Percentiles rank a stretch among this genome's conserved stretches.
These are phyloP conservation scores for Diplolepis rosae DNA, from an alignment of 2,888 invertebrate species.

Conservation along the genomic window DNA sequence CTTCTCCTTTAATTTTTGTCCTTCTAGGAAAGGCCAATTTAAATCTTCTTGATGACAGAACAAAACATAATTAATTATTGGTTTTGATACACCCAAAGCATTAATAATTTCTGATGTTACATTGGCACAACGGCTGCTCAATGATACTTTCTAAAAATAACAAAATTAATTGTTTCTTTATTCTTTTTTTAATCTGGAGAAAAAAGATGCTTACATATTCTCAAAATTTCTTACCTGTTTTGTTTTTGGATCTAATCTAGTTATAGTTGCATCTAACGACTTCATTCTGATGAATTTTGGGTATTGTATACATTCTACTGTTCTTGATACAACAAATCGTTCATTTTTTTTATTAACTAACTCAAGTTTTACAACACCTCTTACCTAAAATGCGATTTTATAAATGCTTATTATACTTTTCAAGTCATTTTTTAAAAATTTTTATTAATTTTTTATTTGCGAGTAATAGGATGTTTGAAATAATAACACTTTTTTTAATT, in stretches of 20 bases:
- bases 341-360: conserved; percentile 79
- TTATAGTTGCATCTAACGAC: conserved; percentile 81
- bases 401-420: background rate
- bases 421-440: background rate
- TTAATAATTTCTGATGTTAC: conserved; percentile 83
- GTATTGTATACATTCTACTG: conserved; percentile 78
- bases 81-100: conserved; percentile 90
- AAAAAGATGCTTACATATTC: background rate
- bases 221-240: conserved; percentile 49
- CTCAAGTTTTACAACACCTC: conserved; percentile 75
- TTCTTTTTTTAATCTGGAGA: background rate
- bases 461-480: background rate
- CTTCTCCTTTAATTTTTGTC: conserved; percentile 92
- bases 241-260: conserved; percentile 56
- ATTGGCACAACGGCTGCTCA: conserved; percentile 83
- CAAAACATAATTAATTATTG: conserved; percentile 96
- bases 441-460: background rate
- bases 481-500: background rate
- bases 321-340: conserved; percentile 80
- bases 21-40: conserved; percentile 96
- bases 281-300: conserved; percentile 75
- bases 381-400: conserved; percentile 62
- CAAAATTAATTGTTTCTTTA: background rate
- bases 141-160: conserved; percentile 65
- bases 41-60: conserved; percentile 99